Base-by-base conservation (phyloP, 30 jellyfish, hydroid and myxozoan species). In the Hydractinia symbiolongicarpus region DNA sequence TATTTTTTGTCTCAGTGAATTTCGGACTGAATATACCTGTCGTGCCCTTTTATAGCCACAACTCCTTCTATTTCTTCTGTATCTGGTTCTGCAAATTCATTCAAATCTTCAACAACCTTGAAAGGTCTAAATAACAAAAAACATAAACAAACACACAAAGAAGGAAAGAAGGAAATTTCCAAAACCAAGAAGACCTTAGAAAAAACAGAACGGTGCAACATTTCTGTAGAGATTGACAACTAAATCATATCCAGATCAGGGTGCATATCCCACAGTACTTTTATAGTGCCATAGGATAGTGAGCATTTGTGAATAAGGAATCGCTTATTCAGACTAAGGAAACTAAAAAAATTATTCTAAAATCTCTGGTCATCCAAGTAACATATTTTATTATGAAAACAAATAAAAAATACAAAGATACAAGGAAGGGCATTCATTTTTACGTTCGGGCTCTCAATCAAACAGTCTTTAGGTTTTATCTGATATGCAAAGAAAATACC, bases 61-160 rank as follows among this genome's bases (percentile, higher is more conserved):
- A 62, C 73, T n/a, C 73, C 73, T 6, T 62, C 73, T 62, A 62
- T 68, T 30, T 90, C 97, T n/a, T 83, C 66, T 50, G 82, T 72
- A 73, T 91, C 98, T 13, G 96, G 96, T 69, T 86, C 96, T 4
- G 91, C 79, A 71, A 91, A 91, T 66, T 91, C 98, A 66, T 61
- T 86, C 40, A 91, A 79, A 86, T 91, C 95, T 79, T 82, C 96
- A 4, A 69, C 54, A 15, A 64, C 89, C 67, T 53, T 80, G 73
- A 54, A 75, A 3, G 95, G 94, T 79, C 98, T 91, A 79, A 61
- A 55, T 69, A 13, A 6, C 14, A 66, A 20, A 67, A n/a, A n/a
- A n/a, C n/a, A n/a, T n/a, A n/a, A 49, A 54, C 50, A 53, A 20
- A 49, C 15, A 72, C 54, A 9, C 13, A 5, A 17, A 20, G 50